Base-by-base conservation (phyloP, 1,140 invertebrate species). In the Delia radicum region DNA sequence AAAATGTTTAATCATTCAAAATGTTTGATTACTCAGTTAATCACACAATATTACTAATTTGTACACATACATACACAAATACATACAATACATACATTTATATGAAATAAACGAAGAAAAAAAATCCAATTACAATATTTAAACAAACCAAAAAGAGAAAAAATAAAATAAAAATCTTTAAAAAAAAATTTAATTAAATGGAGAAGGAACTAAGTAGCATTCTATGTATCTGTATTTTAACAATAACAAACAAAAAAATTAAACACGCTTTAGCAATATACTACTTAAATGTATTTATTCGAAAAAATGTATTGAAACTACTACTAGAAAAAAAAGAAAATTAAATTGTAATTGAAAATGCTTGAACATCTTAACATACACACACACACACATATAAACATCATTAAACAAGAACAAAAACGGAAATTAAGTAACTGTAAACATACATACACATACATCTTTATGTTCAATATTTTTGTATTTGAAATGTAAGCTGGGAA, bases 201-300 rank as follows among this genome's bases (percentile, higher is more conserved):
- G 13, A 29, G 15, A 69, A 31, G 31, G 48, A 55, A 7, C 24
- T 21, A n/a, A n/a, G 48, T 21, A 21, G 48, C 48, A 42, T n/a
- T 55, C 18, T 24, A 55, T 55, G 48, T 55, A 55, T 76, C 75
- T 33, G 78, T 79, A 79, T 79, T 71, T 78, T 80, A 81, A 82
- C 77, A 75, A 77, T 78, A 77, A 63, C 69, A 37, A 77, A 75
- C 71, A 42, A 42, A 78, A 81, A 80, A 82, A 82, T 80, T 78
- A 82, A 82, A 82, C 81, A 83, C 81, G 81, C 67, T 82, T 79
- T 74, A 72, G 79, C 74, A 75, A 62, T 8, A 24, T 5, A 6
- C 18, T 55, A 55, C 10, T 55, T 55, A 55, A 55, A 55, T 55
- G n/a, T 55, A n/a, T 21, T 55, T 55, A 55, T 55, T 21, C 6